These are phyloP conservation scores for Lepus townsendii DNA, from an alignment of 2,797 vertebrate genomes.

Conservation along the genomic window DNA sequence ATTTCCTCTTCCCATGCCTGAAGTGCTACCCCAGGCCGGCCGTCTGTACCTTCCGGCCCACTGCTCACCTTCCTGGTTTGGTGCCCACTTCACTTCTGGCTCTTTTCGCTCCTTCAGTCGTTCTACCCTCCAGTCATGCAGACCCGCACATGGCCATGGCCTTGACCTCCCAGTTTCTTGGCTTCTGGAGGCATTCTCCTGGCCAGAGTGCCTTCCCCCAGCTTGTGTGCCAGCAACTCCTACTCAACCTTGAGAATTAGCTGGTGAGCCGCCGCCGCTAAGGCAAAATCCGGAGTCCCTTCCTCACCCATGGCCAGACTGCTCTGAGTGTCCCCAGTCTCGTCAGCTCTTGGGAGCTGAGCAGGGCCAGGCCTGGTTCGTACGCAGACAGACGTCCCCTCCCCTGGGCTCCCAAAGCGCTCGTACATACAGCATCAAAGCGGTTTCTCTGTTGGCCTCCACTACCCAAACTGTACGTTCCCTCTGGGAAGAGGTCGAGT, in stretches of 20 bases:
- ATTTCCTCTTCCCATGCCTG: background rate
- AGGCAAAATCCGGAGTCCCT: background rate
- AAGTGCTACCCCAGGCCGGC: rapidly evolving
- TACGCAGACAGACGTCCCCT: background rate
- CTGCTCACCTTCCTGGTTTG: background rate
- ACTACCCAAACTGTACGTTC: background rate
- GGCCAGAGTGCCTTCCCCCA: background rate
- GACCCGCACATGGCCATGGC: rapidly evolving
- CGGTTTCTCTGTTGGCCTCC: background rate
- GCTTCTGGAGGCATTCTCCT: background rate
- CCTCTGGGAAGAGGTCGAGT: background rate
- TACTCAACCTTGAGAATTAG: too few relatives aligned
- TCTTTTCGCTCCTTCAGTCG: background rate
- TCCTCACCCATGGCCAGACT: too few relatives aligned
- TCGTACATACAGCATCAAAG: too few relatives aligned
- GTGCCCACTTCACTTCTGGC: background rate
- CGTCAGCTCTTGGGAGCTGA: too few relatives aligned
- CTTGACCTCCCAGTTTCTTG: background rate
- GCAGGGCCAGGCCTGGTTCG: too few relatives aligned
- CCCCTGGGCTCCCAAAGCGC: background rate
- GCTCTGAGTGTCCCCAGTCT: background rate
- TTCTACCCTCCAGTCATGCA: background rate
- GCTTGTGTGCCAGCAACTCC: background rate
- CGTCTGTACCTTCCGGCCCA: background rate
- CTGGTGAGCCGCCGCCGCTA: background rate